These are phyloP conservation scores for Ariolimax columbianus DNA, from an alignment of 2,888 invertebrate genomes.

Conservation along the genomic window DNA sequence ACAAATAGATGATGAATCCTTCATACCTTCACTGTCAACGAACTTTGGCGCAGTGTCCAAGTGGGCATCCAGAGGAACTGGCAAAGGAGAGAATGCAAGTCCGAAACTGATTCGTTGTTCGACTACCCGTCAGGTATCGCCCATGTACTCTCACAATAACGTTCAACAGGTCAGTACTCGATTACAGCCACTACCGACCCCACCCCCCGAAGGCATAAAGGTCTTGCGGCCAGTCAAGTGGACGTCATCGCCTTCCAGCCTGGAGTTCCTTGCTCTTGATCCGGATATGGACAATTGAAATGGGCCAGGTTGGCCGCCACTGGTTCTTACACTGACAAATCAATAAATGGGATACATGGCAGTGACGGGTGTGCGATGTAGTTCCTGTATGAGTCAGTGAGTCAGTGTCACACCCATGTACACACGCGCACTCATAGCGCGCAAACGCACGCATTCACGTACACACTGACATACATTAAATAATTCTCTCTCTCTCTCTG, in stretches of 20 bases:
- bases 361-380: no score
- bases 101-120: slow-evolving; percentile 41
- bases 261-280: background rate
- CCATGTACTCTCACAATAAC: slow-evolving; percentile 24
- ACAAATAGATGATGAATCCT: background rate
- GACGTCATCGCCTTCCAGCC: background rate
- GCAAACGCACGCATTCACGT: no score
- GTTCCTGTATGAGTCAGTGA: no score
- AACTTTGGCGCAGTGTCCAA: background rate
- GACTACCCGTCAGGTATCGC: slow-evolving; percentile 42
- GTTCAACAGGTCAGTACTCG: background rate
- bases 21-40: background rate
- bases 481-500: no score
- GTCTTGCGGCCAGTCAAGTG: slow-evolving; percentile 5
- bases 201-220: slow-evolving; percentile 38
- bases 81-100: background rate
- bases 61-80: background rate
- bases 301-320: no score
- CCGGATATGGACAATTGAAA: background rate
- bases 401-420: no score
- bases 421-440: no score
- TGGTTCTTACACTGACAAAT: no score
- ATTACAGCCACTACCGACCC: slow-evolving; percentile 40
- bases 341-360: no score
- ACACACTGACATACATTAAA: no score